phyloP scores from a whole-genome alignment of 2,888 invertebrate genomes.

The Calliopum simillimum region DNA sequence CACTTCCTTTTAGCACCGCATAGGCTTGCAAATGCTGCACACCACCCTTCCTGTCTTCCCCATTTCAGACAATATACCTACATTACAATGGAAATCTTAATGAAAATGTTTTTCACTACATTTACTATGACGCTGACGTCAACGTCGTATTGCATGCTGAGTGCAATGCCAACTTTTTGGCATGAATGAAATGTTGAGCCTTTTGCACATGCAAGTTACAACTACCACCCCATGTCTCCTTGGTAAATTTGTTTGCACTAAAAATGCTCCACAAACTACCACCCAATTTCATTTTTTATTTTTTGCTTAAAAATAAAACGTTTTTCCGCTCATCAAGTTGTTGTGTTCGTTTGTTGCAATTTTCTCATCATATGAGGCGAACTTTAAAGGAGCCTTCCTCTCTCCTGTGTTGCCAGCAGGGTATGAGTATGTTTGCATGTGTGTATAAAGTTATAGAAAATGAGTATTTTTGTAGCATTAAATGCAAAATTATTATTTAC shows the following conservation, averaged over 20 bases:
- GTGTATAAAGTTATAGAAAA: slow-evolving; percentile 9
- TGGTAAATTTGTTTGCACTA: background rate
- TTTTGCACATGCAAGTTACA: background rate
- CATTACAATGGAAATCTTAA: slow-evolving; percentile 27
- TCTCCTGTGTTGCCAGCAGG: background rate
- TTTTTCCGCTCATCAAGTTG: slow-evolving; percentile 16
- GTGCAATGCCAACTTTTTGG: slow-evolving; percentile 9
- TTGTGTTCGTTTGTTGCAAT: background rate
- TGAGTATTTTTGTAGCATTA: slow-evolving; percentile 38
- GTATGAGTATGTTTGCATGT: background rate
- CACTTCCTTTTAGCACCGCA: background rate
- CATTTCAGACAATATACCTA: background rate
- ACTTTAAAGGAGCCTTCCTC: background rate
- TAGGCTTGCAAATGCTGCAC: background rate
- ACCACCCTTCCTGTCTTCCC: background rate
- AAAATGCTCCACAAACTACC: background rate
- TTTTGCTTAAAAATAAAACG: background rate
- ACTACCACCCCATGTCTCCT: background rate
- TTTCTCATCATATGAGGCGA: background rate
- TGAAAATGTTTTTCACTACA: slow-evolving; percentile 32
- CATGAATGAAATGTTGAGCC: slow-evolving; percentile 25
- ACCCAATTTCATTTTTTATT: background rate
- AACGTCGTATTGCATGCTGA: background rate
- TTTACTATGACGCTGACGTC: background rate
- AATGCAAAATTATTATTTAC: slow-evolving; percentile 45